Evolutionary conservation across 2,113 vertebrate genomes (phyloP).

Genomic region (Oceanodroma tethys): DNA sequence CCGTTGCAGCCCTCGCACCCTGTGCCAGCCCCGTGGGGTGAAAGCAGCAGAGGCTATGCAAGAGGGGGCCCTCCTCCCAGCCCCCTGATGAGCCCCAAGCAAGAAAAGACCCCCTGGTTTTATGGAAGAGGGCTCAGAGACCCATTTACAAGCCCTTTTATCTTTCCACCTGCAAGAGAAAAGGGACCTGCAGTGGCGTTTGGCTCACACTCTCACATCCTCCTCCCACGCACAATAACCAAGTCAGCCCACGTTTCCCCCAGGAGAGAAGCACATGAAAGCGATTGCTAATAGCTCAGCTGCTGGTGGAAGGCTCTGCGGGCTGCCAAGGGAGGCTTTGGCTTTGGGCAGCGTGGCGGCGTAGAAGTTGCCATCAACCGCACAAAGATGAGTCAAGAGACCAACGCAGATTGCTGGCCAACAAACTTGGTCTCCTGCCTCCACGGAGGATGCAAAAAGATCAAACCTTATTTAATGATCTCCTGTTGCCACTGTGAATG

Average conservation of each 20-base stretch:
- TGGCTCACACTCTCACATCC: not conserved
- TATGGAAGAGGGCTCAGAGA: not conserved
- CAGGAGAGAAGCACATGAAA: not conserved
- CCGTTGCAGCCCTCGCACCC: rapidly evolving
- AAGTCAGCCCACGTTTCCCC: not conserved
- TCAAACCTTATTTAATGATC: not conserved
- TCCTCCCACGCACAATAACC: not conserved
- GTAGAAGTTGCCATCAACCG: not conserved
- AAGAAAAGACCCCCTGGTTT: not conserved
- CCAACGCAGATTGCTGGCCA: rapidly evolving
- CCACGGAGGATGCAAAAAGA: not conserved
- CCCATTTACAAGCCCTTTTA: not conserved
- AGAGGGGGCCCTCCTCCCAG: not conserved
- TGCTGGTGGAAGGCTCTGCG: not conserved
- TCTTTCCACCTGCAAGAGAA: not conserved
- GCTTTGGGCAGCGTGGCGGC: not conserved
- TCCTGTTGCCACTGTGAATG: rapidly evolving
- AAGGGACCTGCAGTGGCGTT: not conserved
- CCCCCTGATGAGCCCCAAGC: not conserved
- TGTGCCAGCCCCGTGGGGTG: rapidly evolving
- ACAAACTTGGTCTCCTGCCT: not conserved
- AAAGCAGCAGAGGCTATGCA: not conserved
- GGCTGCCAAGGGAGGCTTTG: not conserved
- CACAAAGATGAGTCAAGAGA: not conserved
- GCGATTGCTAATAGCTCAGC: not conserved